These are phyloP conservation scores for Lottia gigantea DNA, from an alignment of 2,888 invertebrate species.

Conservation along the genomic window DNA sequence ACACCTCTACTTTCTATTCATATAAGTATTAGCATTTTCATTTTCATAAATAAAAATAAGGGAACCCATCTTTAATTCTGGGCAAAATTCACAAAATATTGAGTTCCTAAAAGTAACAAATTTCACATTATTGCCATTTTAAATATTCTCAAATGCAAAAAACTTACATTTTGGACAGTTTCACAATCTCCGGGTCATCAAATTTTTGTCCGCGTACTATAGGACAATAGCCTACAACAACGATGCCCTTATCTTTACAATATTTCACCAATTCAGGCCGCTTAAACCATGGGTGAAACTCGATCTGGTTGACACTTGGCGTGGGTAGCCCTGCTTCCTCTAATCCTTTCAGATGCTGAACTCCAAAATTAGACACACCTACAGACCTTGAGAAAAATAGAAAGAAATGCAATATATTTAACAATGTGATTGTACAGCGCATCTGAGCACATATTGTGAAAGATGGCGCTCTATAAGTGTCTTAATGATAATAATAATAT, in stretches of 20 bases:
- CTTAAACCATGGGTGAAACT: conserved; percentile 49
- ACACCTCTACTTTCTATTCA: no score
- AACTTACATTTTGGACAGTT: conserved; percentile 40
- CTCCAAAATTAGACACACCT: conserved; percentile 53
- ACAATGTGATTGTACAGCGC: no score
- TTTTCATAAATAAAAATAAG: no score
- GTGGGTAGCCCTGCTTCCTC: conserved; percentile 44
- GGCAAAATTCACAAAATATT: no score
- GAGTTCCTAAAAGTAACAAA: no score
- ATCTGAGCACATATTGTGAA: no score
- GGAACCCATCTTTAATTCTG: no score
- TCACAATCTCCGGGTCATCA: conserved; percentile 37
- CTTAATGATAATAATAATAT: no score
- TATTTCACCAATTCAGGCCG: conserved; percentile 45
- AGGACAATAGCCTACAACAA: conserved; percentile 54
- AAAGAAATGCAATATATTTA: no score
- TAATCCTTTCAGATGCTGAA: conserved; percentile 50
- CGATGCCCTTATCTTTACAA: conserved; percentile 44
- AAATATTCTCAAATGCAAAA: background rate
- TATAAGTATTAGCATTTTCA: no score
- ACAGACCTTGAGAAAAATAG: conserved; percentile 38
- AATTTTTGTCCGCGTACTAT: conserved; percentile 40
- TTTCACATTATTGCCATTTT: background rate
- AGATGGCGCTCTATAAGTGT: no score
- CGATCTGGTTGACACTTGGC: conserved; percentile 57